Evolutionary conservation across 2,888 invertebrate genomes (phyloP).

Genomic region (Romanomermis culicivorax): DNA sequence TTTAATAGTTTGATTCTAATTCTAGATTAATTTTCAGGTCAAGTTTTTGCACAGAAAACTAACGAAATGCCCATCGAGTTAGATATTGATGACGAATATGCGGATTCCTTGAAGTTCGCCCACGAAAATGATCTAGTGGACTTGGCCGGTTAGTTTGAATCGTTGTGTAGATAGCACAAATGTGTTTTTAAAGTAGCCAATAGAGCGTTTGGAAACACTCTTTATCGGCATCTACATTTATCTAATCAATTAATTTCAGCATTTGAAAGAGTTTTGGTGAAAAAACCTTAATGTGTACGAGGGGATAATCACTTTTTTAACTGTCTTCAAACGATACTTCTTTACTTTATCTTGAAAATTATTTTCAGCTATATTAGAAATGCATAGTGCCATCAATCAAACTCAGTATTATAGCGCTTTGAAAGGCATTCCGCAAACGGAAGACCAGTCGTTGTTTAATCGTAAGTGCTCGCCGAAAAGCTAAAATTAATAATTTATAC

Average conservation of each 20-base stretch:
- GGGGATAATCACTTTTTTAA: no score
- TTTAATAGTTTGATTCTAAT: no score
- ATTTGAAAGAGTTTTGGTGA: neutral
- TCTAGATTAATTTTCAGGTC: no score
- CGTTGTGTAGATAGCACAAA: no score
- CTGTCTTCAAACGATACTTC: no score
- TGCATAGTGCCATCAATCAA: slow-evolving; percentile 99
- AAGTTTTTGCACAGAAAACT: neutral
- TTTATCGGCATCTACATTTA: neutral
- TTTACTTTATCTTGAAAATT: no score
- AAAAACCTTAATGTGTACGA: no score
- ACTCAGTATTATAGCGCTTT: slow-evolving; percentile 91
- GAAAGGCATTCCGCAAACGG: slow-evolving; percentile 29
- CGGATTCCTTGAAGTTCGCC: slow-evolving; percentile 62
- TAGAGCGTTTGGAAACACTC: neutral
- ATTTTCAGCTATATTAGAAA: slow-evolving; percentile 72
- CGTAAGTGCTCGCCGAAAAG: no score
- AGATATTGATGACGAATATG: slow-evolving; percentile 51
- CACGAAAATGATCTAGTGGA: slow-evolving; percentile 93
- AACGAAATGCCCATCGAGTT: slow-evolving; percentile 25
- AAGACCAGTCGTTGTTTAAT: slow-evolving; percentile 14
- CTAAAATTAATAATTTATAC: neutral
- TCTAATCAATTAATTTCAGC: neutral
- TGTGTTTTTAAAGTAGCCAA: neutral
- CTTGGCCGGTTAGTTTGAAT: slow-evolving; percentile 53